phyloP scores from a whole-genome alignment of 1,140 invertebrate species.

The Apis dorsata region DNA sequence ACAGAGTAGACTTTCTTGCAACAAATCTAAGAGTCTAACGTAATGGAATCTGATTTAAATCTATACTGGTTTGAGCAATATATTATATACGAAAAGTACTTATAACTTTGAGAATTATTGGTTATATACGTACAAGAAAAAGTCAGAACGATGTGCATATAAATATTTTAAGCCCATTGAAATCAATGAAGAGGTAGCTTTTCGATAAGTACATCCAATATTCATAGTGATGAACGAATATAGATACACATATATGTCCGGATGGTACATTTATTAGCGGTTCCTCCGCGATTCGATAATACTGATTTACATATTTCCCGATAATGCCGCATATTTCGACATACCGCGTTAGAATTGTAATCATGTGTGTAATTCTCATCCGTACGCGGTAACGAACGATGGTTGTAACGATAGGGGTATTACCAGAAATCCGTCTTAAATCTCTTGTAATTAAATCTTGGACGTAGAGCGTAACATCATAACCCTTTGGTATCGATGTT shows the following conservation, averaged over 20 bases:
- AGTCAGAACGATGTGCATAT: no score
- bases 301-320: conserved; percentile 65
- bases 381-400: not conserved
- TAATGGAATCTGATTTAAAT: no score
- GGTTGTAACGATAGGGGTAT: conserved; percentile 26
- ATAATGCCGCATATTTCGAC: conserved; percentile 59
- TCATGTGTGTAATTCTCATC: conserved; percentile 57
- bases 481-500: not conserved
- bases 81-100: no score
- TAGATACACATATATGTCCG: not conserved
- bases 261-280: conserved; percentile 40
- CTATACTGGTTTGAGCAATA: no score
- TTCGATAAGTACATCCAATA: no score
- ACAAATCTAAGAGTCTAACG: no score
- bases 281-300: conserved; percentile 53
- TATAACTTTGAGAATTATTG: no score
- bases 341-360: conserved; percentile 48
- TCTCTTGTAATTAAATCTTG: conserved; percentile 43
- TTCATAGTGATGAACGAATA: conserved; percentile 34
- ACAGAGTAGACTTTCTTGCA: no score
- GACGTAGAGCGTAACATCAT: conserved; percentile 16
- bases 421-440: conserved; percentile 43
- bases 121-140: no score
- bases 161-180: no score
- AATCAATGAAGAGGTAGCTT: no score